Conservation (phyloP, 37 sponge, comb jelly and placozoan genomes). For the Theonella swinhoei region DNA sequence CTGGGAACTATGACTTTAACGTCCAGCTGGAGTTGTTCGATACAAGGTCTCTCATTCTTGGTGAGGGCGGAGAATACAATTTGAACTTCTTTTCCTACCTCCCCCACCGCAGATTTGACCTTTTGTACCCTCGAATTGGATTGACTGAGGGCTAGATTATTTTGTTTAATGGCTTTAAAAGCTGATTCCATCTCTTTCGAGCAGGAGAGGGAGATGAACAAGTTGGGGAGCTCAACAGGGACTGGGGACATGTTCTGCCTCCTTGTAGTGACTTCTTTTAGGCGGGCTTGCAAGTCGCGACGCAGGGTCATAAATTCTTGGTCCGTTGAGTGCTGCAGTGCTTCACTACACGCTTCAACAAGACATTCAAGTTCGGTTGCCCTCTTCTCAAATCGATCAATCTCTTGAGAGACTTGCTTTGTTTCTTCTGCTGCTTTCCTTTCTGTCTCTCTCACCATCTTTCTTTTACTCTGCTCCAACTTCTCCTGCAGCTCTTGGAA, state of each 20-base stretch:
- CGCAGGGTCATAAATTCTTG: constrained; percentile 20
- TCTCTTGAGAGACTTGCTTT: background rate
- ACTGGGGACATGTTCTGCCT: background rate
- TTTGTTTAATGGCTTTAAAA: background rate
- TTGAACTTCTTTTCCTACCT: constrained; percentile 4
- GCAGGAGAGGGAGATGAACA: constrained; percentile 6
- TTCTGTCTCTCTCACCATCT: background rate
- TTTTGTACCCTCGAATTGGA: background rate
- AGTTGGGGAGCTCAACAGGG: background rate
- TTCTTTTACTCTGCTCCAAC: background rate
- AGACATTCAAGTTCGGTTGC: background rate
- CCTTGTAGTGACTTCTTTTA: constrained; percentile 5
- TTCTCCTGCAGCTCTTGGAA: background rate
- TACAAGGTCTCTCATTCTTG: background rate
- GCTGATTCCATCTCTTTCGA: background rate
- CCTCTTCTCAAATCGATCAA: background rate
- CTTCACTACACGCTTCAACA: background rate
- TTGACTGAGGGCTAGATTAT: background rate
- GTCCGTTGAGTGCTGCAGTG: constrained; percentile 13
- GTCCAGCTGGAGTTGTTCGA: background rate
- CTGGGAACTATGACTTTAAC: constrained; percentile 22
- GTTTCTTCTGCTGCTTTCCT: background rate
- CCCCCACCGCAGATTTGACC: background rate
- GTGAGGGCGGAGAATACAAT: background rate
- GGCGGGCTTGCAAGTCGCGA: background rate